Evolutionary conservation across 1,140 invertebrate genomes (phyloP).

Genomic region (Drosophila fuyamai): DNA sequence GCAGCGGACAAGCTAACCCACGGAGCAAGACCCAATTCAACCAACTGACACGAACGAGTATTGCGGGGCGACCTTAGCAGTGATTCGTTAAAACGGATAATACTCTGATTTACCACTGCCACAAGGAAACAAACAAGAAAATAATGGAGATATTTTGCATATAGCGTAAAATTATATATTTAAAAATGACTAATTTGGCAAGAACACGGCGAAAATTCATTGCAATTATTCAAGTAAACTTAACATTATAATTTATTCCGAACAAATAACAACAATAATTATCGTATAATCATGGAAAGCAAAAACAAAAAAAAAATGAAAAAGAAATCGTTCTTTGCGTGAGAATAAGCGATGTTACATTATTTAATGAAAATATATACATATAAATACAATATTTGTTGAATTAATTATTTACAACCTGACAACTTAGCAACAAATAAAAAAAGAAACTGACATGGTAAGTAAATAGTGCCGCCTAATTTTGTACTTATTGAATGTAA

Average conservation of each 20-base stretch:
- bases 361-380: slow-evolving; percentile 85
- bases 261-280: slow-evolving; percentile 77
- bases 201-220: slow-evolving; percentile 19
- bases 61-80: slow-evolving; percentile 24
- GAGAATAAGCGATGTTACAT: slow-evolving; percentile 85
- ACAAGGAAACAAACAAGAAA: slow-evolving; percentile 64
- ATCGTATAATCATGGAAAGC: slow-evolving; percentile 58
- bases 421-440: too few species aligned
- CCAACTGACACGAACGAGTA: slow-evolving; percentile 26
- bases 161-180: slow-evolving; percentile 31
- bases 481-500: too few species aligned
- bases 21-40: slow-evolving; percentile 18
- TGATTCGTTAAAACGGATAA: slow-evolving; percentile 56
- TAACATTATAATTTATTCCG: slow-evolving; percentile 76
- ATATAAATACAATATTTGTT: slow-evolving; percentile 73
- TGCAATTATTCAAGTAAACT: slow-evolving; percentile 64
- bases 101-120: slow-evolving; percentile 84
- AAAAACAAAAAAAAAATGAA: slow-evolving; percentile 65
- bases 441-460: too few species aligned
- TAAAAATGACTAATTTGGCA: slow-evolving; percentile 23
- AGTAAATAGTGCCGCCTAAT: too few species aligned
- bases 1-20: slow-evolving; percentile 12
- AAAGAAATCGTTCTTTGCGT: slow-evolving; percentile 84
- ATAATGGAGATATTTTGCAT: slow-evolving; percentile 46
- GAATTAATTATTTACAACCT: slow-evolving; percentile 15